A percentile compares a stretch with the other conserved stretches of the same genome.
These are phyloP conservation scores for Ibycter americanus DNA, from an alignment of 2,797 vertebrate species.

Conservation along the genomic window DNA sequence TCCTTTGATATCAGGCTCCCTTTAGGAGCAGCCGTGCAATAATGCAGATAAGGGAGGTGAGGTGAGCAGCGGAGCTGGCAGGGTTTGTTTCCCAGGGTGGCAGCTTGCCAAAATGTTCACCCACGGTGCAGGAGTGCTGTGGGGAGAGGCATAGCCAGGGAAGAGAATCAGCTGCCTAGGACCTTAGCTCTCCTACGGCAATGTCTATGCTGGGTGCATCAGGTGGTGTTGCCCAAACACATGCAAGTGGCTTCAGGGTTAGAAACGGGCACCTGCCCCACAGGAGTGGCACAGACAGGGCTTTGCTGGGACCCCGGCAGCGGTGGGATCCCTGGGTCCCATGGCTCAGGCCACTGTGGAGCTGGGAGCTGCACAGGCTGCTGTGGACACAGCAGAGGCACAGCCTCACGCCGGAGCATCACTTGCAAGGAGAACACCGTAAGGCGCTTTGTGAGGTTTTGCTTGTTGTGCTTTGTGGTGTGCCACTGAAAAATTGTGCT, in stretches of 20 bases:
- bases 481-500: background rate
- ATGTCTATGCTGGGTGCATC: accelerated
- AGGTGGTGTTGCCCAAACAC: background rate
- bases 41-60: background rate
- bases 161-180: background rate
- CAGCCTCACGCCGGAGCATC: accelerated
- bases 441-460: background rate
- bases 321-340: background rate
- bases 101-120: background rate
- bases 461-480: background rate
- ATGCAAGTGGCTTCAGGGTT: background rate
- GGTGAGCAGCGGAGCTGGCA: background rate
- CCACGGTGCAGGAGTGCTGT: background rate
- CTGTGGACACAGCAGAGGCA: background rate
- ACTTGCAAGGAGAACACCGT: accelerated
- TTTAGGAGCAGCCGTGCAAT: background rate
- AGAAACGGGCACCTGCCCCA: background rate
- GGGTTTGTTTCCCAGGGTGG: background rate
- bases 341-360: background rate
- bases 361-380: background rate
- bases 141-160: background rate
- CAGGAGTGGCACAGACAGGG: background rate
- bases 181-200: background rate
- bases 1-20: background rate
- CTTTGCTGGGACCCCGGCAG: background rate